Conservation (phyloP, 2,113 vertebrate genomes). For the Porphyrio hochstetteri region DNA sequence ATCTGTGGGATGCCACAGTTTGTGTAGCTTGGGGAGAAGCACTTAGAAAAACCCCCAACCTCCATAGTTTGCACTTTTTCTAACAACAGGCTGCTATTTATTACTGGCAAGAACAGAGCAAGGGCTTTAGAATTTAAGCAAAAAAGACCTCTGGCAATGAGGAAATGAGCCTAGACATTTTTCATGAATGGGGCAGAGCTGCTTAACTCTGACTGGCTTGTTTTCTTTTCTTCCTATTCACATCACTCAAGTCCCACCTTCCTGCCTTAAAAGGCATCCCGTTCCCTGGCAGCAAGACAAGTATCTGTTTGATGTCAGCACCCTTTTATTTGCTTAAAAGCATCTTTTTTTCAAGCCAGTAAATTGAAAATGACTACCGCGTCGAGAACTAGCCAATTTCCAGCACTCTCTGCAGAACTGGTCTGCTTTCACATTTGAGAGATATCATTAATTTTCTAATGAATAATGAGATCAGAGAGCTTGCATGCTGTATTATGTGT, state of each 20-base stretch:
- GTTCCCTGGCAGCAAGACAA: constrained; percentile 75
- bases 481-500: constrained; percentile 69
- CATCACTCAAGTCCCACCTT: constrained; percentile 76
- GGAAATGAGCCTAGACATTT: constrained; percentile 72
- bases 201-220: constrained; percentile 74
- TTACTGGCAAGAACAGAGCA: constrained; percentile 68
- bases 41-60: background rate
- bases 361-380: constrained; percentile 74
- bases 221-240: constrained; percentile 76
- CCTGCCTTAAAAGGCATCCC: constrained; percentile 72
- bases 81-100: constrained; percentile 63
- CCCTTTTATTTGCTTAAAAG: constrained; percentile 76
- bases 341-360: constrained; percentile 71
- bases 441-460: constrained; percentile 75
- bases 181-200: constrained; percentile 75
- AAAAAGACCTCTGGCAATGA: constrained; percentile 73
- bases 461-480: constrained; percentile 74
- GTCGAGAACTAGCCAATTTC: constrained; percentile 68
- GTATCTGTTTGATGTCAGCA: constrained; percentile 78
- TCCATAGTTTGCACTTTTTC: constrained; percentile 50
- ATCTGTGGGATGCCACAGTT: constrained; percentile 28
- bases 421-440: constrained; percentile 66
- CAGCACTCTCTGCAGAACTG: constrained; percentile 62
- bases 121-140: constrained; percentile 68
- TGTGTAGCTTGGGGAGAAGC: constrained; percentile 22